phyloP scores from a whole-genome alignment of 2,797 vertebrate genomes.

The Anniella stebbinsi region DNA sequence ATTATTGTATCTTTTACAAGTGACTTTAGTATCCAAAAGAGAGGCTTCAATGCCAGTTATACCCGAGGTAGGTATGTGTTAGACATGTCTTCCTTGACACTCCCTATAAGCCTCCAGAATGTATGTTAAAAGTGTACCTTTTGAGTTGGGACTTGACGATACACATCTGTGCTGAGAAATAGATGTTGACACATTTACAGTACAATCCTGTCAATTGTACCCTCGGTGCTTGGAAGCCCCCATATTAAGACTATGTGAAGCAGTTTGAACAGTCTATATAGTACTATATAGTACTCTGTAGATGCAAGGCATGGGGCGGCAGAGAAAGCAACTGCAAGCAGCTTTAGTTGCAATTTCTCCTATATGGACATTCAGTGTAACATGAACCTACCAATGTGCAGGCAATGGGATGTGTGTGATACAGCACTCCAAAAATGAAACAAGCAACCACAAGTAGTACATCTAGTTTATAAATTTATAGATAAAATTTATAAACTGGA shows the following conservation, averaged over 20 bases:
- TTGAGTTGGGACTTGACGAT: not conserved
- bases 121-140: slow-evolving; percentile 4
- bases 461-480: no score
- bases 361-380: not conserved
- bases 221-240: no score
- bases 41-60: slow-evolving; percentile 93
- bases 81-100: slow-evolving; percentile 52
- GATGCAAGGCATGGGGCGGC: no score
- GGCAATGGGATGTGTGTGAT: no score
- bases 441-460: no score
- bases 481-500: no score
- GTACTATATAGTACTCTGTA: no score
- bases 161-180: not conserved
- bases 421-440: no score
- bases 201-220: not conserved
- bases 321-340: no score
- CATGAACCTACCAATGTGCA: no score
- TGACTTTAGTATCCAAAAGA: slow-evolving; percentile 97
- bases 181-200: not conserved
- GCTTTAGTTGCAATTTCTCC: not conserved
- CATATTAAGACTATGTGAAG: no score
- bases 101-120: slow-evolving; percentile 14
- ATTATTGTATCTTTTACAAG: slow-evolving; percentile 92
- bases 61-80: slow-evolving; percentile 88
- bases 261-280: no score